Evolutionary conservation across 2,888 invertebrate species (phyloP), one percentile per base, ranked within the genome.

Genomic region (Synanthedon andrenaeformis): DNA sequence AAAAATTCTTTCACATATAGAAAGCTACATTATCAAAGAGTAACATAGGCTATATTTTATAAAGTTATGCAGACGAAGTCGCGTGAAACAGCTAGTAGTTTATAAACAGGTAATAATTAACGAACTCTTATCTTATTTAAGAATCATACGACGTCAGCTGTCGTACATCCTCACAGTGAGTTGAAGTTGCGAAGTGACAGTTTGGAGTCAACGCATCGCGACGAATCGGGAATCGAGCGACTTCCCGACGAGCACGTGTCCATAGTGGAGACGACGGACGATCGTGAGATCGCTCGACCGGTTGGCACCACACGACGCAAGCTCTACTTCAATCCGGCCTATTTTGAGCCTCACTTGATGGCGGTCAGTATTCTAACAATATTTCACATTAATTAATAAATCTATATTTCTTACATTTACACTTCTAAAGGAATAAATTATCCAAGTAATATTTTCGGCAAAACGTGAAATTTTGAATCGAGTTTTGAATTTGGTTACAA

Each of bases 321-420:
- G 69, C 85, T 96, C 3, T 96, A 95, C 72, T 96, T 96, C 69
- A 96, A 96, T 75, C 96, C 96, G 0, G 96, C 96, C 6, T 97
- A 96, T 73, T 96, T 97, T 69, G 96, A 97, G 73, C 94, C 94
- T 28, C 94, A 96, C 62, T 76, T 96, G 51, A 89, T 97, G 73
- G 88, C 93, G 85, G 95, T 95, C 86, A 89, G 90, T 67, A 56
- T 42, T 35, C 35, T 35, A 35, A 35, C 35, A 35, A 35, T 35
- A 19, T 17, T 42, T 19, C 4, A n/a, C 28, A 28, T 8, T 28
- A 28, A 28, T 28, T 6, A 28, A 28, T 8, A 6, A 8, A 28
- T 28, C 28, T 28, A 28, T 28, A 28, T 55, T 42, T 53, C 49
- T 49, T 51, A 51, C 49, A 42, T 54, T 50, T 52, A 52, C 17